Base-by-base conservation (phyloP, 2,888 invertebrate species). In the Lasioglossum malachurum region DNA sequence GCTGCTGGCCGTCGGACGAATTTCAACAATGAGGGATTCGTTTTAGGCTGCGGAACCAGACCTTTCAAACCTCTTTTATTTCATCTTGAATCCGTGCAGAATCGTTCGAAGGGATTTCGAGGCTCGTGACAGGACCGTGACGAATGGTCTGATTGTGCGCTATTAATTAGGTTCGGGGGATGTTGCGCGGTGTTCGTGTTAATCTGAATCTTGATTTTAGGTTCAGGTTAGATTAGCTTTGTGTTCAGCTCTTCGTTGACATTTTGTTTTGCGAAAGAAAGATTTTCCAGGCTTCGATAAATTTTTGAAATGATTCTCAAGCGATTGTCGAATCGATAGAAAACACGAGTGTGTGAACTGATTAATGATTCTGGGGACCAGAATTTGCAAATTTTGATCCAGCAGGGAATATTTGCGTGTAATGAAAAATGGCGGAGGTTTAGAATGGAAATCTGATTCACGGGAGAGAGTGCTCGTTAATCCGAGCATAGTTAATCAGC, bases 151-250 rank as follows among this genome's bases (percentile, higher is more conserved):
- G 87, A 86, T 86, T 82, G 46, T 12, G 76, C 71, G 16, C 82
- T 69, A 87, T 87, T 86, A 87, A 78, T 87, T 87, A 78, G 57
- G 67, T 75, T 60, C 60, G 60, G n/a, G n/a, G 46, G 57, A 46
- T 75, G 75, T 44, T 78, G 60, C 67, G 57, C 64, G 64, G n/a
- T 53, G 85, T 85, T 84, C 75, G 72, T 69, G 23, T 14, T 14
- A 27, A 27, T 53, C 23, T 23, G 53, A 53, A 53, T n/a, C 53
- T 53, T n/a, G n/a, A 53, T 53, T n/a, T 10, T n/a, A 53, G 0
- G 23, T 53, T 53, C 8, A 53, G 23, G 53, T 53, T 23, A 49
- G 49, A 49, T 49, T 49, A 53, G 23, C 7, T 23, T 53, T 10
- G 3, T n/a, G 53, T 23, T 10, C 60, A 60, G 14, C 60, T 27